Evolutionary conservation across 1,140 invertebrate species (phyloP), one percentile per base, ranked within the genome.

Genomic region (Drosophila murphyi): DNA sequence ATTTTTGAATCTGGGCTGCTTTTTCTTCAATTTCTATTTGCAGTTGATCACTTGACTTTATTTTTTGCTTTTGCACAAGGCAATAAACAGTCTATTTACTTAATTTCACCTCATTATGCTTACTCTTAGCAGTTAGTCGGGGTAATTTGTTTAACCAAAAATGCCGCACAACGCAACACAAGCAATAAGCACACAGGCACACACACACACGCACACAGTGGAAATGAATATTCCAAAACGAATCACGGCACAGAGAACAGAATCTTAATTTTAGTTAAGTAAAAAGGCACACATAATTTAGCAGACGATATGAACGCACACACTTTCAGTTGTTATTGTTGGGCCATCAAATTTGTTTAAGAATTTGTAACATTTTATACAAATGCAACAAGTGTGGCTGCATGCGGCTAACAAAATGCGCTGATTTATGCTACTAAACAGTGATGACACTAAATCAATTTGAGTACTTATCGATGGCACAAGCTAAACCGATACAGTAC

Each of bases 91-190:
- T 56, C 37, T 51, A 70, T 43, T 74, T 56, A 39, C 8, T 60
- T 76, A 64, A 67, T 76, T 72, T 76, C 61, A 76, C 68, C 50
- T 54, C 37, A 41, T 65, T 72, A 76, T 76, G 68, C 73, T 72
- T 76, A 75, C 73, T 65, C 64, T 56, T 74, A 55, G 29, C 31
- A 20, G 20, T 55, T 76, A 31, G 68, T 71, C 43, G 52, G 62
- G 45, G 72, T 59, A 72, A 64, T 71, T 71, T 72, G 69, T 64
- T 72, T 76, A 76, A 76, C 68, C 69, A 76, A 76, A 76, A 76
- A 76, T 65, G 73, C 69, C 73, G 73, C 73, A 76, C 68, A 76
- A 72, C 39, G 72, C 67, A 71, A 70, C 55, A 57, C 20, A 20
- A 20, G 71, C 35, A 73, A 73, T 57, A 71, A 71, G 50, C 68